These are phyloP conservation scores for Pseudois nayaur DNA, from an alignment of 2,113 vertebrate genomes.

Conservation along the genomic window DNA sequence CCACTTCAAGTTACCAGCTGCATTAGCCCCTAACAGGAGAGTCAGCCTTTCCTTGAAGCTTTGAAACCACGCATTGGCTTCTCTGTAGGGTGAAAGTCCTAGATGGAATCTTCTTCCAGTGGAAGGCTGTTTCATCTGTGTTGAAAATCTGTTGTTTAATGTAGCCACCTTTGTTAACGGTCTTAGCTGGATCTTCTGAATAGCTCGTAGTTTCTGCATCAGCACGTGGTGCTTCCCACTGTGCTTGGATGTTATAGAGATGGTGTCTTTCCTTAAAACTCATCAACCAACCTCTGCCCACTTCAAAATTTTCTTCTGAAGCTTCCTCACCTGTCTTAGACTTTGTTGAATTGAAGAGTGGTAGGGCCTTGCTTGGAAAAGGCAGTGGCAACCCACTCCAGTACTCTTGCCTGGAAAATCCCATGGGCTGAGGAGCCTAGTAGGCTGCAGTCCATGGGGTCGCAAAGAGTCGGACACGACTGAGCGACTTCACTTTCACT, in stretches of 20 bases:
- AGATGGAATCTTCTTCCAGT: background rate
- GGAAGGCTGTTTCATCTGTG: background rate
- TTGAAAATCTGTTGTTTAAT: background rate
- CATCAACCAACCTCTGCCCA: background rate
- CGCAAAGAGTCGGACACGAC: too few species aligned
- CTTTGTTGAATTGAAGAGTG: background rate
- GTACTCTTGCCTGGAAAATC: too few species aligned
- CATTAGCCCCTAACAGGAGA: background rate
- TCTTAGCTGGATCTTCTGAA: background rate
- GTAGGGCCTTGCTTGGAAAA: background rate
- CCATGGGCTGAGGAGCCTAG: too few species aligned
- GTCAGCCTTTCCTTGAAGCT: background rate
- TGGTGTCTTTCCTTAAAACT: background rate
- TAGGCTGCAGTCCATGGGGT: too few species aligned
- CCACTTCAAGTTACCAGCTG: background rate
- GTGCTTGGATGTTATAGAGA: background rate
- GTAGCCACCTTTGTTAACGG: background rate
- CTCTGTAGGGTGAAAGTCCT: background rate
- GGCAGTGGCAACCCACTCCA: too few species aligned
- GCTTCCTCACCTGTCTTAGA: background rate
- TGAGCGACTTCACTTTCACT: too few species aligned
- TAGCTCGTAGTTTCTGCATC: background rate
- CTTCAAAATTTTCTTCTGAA: background rate
- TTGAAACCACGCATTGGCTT: background rate
- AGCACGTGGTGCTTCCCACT: background rate